Conservation (phyloP, 2,888 invertebrate species). For the Acleris cristana region DNA sequence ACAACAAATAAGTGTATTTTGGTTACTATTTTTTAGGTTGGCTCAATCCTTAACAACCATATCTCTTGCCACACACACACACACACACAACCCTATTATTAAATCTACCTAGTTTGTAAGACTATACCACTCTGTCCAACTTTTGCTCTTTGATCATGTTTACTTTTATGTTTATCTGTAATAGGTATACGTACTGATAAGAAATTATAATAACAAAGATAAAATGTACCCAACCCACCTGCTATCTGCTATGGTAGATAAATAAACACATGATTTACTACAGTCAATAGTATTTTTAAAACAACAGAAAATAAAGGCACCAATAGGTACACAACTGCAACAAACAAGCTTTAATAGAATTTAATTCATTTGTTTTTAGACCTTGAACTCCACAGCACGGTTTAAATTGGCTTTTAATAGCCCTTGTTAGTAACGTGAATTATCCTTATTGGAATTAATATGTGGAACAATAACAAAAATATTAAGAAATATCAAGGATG, state of each 20-base stretch:
- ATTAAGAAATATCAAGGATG: background rate
- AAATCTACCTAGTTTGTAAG: no score
- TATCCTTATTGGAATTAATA: conserved; percentile 7
- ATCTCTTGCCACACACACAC: no score
- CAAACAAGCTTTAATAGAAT: conserved; percentile 10
- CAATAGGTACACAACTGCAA: background rate
- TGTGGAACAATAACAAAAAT: background rate
- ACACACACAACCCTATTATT: no score
- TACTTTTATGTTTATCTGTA: background rate
- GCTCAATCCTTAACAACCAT: no score
- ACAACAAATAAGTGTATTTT: no score
- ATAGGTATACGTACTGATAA: conserved; percentile 13
- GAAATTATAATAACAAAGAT: conserved; percentile 7
- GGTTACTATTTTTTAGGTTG: no score
- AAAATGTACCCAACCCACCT: background rate
- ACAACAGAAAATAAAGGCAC: background rate
- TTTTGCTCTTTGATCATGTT: conserved; percentile 1
- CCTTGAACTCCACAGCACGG: conserved; percentile 17
- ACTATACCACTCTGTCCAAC: no score
- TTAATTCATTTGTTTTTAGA: conserved; percentile 28
- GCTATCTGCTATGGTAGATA: background rate
- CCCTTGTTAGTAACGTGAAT: conserved; percentile 5
- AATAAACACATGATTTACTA: background rate
- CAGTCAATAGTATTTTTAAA: background rate
- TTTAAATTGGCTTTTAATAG: conserved; percentile 30